Conservation (phyloP, 1,140 invertebrate species). For the Portunus trituberculatus region DNA sequence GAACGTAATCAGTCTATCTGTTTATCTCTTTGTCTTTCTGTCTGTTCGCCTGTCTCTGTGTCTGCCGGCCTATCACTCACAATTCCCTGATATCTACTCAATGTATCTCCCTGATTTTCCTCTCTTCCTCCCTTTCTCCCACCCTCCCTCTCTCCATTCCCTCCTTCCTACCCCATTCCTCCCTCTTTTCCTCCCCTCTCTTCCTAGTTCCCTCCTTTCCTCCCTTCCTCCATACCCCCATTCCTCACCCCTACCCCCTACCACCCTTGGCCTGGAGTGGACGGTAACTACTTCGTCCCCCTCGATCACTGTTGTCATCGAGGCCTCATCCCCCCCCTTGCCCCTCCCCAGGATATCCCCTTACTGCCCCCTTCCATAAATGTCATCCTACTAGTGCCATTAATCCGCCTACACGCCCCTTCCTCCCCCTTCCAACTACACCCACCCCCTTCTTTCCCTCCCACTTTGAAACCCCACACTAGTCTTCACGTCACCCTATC, state of each 20-base stretch:
- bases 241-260: too few relatives aligned
- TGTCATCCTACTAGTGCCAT: constrained; percentile 10
- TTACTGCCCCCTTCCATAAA: neutral
- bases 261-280: too few relatives aligned
- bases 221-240: too few relatives aligned
- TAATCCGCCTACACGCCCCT: neutral
- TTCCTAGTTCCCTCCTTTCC: too few relatives aligned
- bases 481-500: neutral
- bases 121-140: neutral
- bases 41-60: too few relatives aligned
- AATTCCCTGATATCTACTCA: too few relatives aligned
- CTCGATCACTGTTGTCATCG: neutral
- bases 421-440: neutral
- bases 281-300: neutral
- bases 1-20: too few relatives aligned
- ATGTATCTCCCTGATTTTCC: neutral
- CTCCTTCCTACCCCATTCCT: neutral
- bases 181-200: too few relatives aligned
- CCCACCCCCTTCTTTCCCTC: neutral
- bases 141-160: neutral
- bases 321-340: neutral
- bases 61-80: too few relatives aligned
- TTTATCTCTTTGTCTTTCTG: too few relatives aligned
- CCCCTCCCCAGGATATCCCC: neutral
- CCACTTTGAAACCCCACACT: neutral